These are phyloP conservation scores for Amblyopsis hoosieri DNA, from an alignment of 2,797 vertebrate species.

Conservation along the genomic window DNA sequence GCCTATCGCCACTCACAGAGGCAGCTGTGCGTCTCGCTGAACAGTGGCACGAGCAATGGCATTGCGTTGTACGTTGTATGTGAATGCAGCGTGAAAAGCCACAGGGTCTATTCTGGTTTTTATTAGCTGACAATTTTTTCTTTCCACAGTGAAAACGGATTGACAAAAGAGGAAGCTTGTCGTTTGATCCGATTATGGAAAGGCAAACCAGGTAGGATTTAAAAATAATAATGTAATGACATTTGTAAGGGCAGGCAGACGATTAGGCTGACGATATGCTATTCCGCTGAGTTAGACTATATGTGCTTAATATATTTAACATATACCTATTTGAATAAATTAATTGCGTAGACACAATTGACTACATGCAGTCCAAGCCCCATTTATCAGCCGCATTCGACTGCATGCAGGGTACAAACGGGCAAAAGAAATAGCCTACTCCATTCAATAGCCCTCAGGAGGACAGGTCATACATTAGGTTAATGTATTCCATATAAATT, in stretches of 20 bases:
- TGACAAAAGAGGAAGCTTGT: conserved; percentile 27
- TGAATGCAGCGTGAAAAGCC: conserved; percentile 31
- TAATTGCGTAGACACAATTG: neutral
- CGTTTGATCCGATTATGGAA: conserved; percentile 61
- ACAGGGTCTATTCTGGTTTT: conserved; percentile 39
- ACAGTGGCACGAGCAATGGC: conserved; percentile 60
- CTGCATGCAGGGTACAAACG: conserved; percentile 38
- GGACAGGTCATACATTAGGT: conserved; percentile 5
- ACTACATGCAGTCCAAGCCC: neutral
- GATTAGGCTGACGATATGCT: neutral
- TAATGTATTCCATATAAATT: conserved; percentile 11
- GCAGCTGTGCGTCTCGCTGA: conserved; percentile 59
- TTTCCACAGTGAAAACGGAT: conserved; percentile 36
- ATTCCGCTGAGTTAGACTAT: too few relatives aligned
- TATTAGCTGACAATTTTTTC: conserved; percentile 49
- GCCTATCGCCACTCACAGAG: conserved; percentile 44
- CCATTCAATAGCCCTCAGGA: conserved; percentile 7
- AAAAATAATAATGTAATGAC: too few relatives aligned
- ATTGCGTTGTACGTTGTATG: conserved; percentile 42
- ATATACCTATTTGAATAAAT: neutral
- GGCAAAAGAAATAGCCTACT: conserved; percentile 27
- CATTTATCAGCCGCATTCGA: conserved; percentile 2
- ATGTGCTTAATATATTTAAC: neutral
- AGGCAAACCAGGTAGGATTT: conserved; percentile 67
- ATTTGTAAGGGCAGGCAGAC: too few relatives aligned